These are phyloP conservation scores for Sminthurides aquaticus DNA, from an alignment of 2,888 invertebrate genomes.

Conservation along the genomic window DNA sequence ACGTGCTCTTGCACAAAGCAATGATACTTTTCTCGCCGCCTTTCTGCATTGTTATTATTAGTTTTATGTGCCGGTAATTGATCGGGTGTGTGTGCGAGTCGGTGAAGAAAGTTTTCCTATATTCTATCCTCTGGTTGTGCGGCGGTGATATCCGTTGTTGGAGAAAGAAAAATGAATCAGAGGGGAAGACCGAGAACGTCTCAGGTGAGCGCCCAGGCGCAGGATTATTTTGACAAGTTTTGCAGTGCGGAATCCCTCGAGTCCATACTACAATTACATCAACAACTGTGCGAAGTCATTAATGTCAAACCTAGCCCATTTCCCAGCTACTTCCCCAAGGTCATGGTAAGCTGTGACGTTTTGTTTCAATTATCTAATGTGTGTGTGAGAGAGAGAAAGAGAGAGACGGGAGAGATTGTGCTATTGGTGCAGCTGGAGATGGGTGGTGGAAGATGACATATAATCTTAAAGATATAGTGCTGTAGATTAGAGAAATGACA, in stretches of 20 bases:
- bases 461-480: too few species aligned
- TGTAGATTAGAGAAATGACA: too few species aligned
- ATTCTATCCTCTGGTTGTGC: background rate
- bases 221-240: conserved; percentile 85
- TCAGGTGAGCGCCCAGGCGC: conserved; percentile 54
- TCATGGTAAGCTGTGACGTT: conserved; percentile 55
- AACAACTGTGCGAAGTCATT: conserved; percentile 78
- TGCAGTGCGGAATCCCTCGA: conserved; percentile 84
- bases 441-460: too few species aligned
- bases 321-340: conserved; percentile 78
- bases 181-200: conserved; percentile 7
- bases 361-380: conserved; percentile 2
- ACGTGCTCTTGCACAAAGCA: too few species aligned
- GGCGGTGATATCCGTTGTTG: background rate
- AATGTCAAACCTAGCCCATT: conserved; percentile 71
- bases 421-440: too few species aligned
- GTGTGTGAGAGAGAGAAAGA: background rate
- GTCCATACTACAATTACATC: conserved; percentile 64
- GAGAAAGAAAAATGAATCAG: background rate
- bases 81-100: too few species aligned
- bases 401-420: too few species aligned
- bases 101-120: background rate
- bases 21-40: too few species aligned
- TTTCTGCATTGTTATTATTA: too few species aligned
- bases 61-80: too few species aligned